Evolutionary conservation across 2,797 vertebrate species (phyloP).

Genomic region (Leucoraja ocellata): DNA sequence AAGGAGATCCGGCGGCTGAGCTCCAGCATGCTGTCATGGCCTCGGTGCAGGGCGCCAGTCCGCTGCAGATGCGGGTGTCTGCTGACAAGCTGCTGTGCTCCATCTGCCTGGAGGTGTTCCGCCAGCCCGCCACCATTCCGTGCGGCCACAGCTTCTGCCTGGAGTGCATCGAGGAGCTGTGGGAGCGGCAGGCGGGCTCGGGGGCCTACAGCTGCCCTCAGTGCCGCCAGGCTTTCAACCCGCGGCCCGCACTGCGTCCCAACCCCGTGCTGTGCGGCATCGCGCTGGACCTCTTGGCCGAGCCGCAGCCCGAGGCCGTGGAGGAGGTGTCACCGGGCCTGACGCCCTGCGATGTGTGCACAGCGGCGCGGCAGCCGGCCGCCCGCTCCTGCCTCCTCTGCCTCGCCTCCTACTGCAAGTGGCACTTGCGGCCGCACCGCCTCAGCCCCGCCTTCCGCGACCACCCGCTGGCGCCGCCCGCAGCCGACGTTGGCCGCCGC

Average conservation of each 20-base stretch:
- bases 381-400: conserved; percentile 70
- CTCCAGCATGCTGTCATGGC: too few relatives aligned
- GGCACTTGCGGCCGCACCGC: conserved; percentile 65
- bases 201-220: conserved; percentile 72
- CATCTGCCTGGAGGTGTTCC: conserved; percentile 66
- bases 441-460: conserved; percentile 63
- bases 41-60: too few relatives aligned
- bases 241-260: conserved; percentile 68
- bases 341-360: conserved; percentile 69
- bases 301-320: conserved; percentile 52
- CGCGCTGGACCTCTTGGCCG: conserved; percentile 64
- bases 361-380: conserved; percentile 60
- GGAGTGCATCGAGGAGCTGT: conserved; percentile 74
- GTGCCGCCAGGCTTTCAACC: conserved; percentile 70
- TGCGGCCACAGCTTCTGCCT: conserved; percentile 84
- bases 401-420: conserved; percentile 67
- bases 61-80: conserved; percentile 28
- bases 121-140: conserved; percentile 69
- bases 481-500: conserved; percentile 63
- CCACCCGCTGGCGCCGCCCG: conserved; percentile 68
- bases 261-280: conserved; percentile 71
- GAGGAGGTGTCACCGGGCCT: conserved; percentile 41
- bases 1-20: too few relatives aligned
- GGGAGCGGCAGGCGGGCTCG: conserved; percentile 67
- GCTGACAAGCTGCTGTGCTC: conserved; percentile 72